Evolutionary conservation across 2,888 invertebrate genomes (phyloP).

Genomic region (Oscheius sp.): DNA sequence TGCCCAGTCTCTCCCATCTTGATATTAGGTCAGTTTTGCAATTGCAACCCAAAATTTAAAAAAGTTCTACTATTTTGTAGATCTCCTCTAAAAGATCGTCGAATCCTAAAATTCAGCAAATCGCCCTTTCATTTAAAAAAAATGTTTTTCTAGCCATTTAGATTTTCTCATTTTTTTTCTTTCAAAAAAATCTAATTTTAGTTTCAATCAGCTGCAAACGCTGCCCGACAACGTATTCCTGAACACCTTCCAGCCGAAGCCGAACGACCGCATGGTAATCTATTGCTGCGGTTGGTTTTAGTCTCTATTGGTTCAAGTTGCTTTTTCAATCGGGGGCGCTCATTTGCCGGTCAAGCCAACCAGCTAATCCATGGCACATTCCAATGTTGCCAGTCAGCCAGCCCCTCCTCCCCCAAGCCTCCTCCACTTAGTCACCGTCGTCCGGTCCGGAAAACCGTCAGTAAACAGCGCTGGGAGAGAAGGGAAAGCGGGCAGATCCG

Average conservation of each 20-base stretch:
- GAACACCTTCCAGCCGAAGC: slow-evolving; percentile 63
- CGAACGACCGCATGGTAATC: slow-evolving; percentile 67
- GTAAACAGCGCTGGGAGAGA: slow-evolving; percentile 22
- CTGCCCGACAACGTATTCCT: slow-evolving; percentile 63
- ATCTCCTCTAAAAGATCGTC: too few relatives aligned
- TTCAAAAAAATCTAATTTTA: slow-evolving; percentile 36
- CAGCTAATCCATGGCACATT: slow-evolving; percentile 11
- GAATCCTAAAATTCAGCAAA: too few relatives aligned
- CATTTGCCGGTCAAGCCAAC: too few relatives aligned
- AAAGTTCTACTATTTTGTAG: too few relatives aligned
- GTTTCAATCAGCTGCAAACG: slow-evolving; percentile 68
- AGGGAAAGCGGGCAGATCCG: slow-evolving; percentile 23
- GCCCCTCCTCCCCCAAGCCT: neutral
- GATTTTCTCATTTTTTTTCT: neutral
- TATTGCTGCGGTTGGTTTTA: slow-evolving; percentile 65
- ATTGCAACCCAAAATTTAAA: too few relatives aligned
- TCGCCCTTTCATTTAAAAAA: neutral
- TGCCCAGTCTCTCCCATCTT: slow-evolving; percentile 66
- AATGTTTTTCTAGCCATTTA: neutral
- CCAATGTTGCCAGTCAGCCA: slow-evolving; percentile 24
- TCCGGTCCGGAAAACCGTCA: slow-evolving; percentile 19
- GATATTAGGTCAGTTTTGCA: slow-evolving; percentile 65
- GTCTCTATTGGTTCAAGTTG: neutral
- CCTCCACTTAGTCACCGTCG: slow-evolving; percentile 25
- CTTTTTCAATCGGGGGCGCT: too few relatives aligned